Percentiles rank a stretch among this genome's conserved stretches.
Evolutionary conservation across 2,113 vertebrate species (phyloP).

Genomic region (Archocentrus centrarchus): DNA sequence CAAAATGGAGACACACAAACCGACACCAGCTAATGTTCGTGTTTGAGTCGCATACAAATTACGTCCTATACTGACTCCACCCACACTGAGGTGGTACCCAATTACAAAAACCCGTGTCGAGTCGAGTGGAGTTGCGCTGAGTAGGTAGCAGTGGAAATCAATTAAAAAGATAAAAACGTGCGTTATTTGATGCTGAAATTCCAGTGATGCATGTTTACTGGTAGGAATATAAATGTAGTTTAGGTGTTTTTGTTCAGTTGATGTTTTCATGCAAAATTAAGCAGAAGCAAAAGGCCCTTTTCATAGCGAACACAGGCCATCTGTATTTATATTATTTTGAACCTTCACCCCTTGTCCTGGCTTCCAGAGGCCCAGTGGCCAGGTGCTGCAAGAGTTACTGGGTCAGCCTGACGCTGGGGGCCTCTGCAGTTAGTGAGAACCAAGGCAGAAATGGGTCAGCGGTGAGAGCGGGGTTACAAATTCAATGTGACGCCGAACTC

Average conservation of each 20-base stretch:
- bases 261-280: background rate
- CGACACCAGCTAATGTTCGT: too few relatives aligned
- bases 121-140: too few relatives aligned
- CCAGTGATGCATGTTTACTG: background rate
- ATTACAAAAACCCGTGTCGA: too few relatives aligned
- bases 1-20: too few relatives aligned
- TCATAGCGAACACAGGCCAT: background rate
- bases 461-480: conserved; percentile 49
- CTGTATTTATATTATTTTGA: conserved; percentile 48
- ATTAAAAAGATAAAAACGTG: background rate
- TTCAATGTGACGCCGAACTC: conserved; percentile 47
- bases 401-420: conserved; percentile 46
- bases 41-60: too few relatives aligned
- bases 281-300: background rate
- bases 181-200: conserved; percentile 43
- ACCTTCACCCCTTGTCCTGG: conserved; percentile 7
- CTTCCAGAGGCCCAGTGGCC: conserved; percentile 40
- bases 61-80: too few relatives aligned
- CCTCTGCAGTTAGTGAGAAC: conserved; percentile 24
- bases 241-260: background rate
- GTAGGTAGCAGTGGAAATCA: background rate
- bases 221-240: background rate
- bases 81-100: too few relatives aligned
- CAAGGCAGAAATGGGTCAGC: conserved; percentile 63
- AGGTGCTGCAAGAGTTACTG: conserved; percentile 61